Evolutionary conservation across 1,140 invertebrate genomes (phyloP).

Genomic region (Ceratosolen fusciceps): DNA sequence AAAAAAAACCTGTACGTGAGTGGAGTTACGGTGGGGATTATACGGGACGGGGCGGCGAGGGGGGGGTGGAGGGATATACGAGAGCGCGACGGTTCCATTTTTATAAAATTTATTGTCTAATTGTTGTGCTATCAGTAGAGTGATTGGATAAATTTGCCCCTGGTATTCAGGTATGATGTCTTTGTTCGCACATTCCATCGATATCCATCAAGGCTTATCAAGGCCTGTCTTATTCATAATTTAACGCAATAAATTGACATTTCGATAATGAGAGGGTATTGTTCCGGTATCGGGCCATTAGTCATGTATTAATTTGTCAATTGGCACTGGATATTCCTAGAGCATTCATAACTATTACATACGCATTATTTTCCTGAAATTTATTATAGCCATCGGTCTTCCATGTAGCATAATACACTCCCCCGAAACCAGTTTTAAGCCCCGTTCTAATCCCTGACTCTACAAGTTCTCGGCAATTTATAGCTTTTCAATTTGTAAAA

Average conservation of each 20-base stretch:
- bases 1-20: no score
- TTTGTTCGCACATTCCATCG: no score
- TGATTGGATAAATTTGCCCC: no score
- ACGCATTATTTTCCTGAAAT: background rate
- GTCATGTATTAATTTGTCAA: background rate
- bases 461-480: background rate
- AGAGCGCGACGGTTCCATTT: no score
- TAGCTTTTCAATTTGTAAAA: background rate
- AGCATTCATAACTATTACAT: background rate
- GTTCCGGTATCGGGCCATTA: background rate
- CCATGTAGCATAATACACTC: background rate
- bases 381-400: background rate
- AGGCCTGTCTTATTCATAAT: background rate
- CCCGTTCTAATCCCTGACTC: background rate
- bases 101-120: no score
- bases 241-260: constrained; percentile 6
- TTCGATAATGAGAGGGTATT: background rate
- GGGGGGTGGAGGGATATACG: no score
- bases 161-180: no score
- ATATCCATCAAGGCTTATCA: no score
- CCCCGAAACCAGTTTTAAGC: no score
- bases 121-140: no score
- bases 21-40: no score
- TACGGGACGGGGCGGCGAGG: no score
- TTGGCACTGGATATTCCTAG: background rate